phyloP scores from a whole-genome alignment of 2,888 invertebrate genomes.

The Eretmocerus hayati region DNA sequence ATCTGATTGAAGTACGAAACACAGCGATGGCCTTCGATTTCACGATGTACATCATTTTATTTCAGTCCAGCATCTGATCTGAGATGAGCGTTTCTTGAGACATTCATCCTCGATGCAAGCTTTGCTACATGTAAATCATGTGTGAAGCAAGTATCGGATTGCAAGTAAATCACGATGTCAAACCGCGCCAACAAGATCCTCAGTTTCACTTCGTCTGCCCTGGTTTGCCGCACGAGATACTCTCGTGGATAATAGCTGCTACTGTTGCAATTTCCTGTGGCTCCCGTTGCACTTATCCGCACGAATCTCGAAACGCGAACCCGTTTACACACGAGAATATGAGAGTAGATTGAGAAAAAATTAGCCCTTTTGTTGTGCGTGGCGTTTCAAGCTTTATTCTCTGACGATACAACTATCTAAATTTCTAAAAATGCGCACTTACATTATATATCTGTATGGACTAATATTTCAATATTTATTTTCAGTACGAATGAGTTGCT shows the following conservation, averaged over 20 bases:
- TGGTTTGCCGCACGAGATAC: neutral
- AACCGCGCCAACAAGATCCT: conserved; percentile 11
- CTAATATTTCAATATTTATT: neutral
- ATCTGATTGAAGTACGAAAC: too few species aligned
- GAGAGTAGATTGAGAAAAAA: too few species aligned
- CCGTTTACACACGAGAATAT: neutral
- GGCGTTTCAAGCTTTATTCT: conserved; percentile 8
- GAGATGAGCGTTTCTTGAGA: too few species aligned
- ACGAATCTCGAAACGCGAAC: neutral
- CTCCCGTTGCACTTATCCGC: too few species aligned
- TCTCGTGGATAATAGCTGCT: too few species aligned
- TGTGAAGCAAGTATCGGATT: conserved; percentile 39
- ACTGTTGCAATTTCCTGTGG: too few species aligned
- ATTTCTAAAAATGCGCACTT: conserved; percentile 11
- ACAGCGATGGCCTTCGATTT: too few species aligned
- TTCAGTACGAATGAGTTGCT: conserved; percentile 2
- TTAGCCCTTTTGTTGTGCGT: neutral
- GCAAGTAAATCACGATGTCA: conserved; percentile 32
- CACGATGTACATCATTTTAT: too few species aligned
- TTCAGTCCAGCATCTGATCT: too few species aligned
- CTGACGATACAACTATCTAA: neutral
- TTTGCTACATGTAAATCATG: too few species aligned
- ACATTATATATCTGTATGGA: neutral
- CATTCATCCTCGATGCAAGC: too few species aligned
- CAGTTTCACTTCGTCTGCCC: conserved; percentile 15